phyloP scores from a whole-genome alignment of 1,140 invertebrate species.

The Colletes gigas region DNA sequence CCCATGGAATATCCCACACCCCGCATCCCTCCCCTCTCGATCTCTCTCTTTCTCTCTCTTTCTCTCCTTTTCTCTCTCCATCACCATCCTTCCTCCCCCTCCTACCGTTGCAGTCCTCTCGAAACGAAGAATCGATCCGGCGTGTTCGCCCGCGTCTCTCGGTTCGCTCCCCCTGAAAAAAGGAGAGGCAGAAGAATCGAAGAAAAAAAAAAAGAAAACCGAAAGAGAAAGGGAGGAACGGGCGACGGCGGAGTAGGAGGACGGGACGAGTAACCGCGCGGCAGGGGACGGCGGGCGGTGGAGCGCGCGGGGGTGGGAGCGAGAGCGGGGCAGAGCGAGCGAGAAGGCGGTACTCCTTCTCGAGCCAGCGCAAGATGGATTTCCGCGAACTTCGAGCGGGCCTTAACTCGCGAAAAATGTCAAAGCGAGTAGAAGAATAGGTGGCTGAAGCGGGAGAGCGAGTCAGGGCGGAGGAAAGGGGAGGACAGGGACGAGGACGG shows the following conservation, averaged over 20 bases:
- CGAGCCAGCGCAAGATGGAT: constrained; percentile 68
- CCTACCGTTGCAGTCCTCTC: constrained; percentile 52
- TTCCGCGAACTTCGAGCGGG: constrained; percentile 67
- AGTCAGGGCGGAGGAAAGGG: not conserved
- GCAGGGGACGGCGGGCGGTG: not conserved
- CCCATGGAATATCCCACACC: constrained; percentile 10
- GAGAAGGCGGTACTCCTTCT: constrained; percentile 43
- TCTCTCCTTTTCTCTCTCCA: constrained; percentile 9
- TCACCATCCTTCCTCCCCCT: constrained; percentile 11
- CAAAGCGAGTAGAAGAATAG: constrained; percentile 71
- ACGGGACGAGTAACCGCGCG: constrained; percentile 28
- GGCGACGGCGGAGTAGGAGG: constrained; percentile 25
- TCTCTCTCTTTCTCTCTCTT: no score
- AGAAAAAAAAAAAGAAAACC: constrained; percentile 55
- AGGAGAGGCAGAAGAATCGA: constrained; percentile 65
- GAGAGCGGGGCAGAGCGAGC: constrained; percentile 31
- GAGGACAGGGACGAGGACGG: not conserved
- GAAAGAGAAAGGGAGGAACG: constrained; percentile 21
- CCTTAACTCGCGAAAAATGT: constrained; percentile 73
- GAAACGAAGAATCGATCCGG: constrained; percentile 72
- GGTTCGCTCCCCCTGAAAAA: constrained; percentile 61
- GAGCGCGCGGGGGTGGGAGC: not conserved
- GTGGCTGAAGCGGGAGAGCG: constrained; percentile 3
- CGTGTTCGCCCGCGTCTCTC: constrained; percentile 39
- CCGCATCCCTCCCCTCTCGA: not conserved